Evolutionary conservation across 2,888 invertebrate species (phyloP), one percentile per base, ranked within the genome.

Genomic region (Creontiades dilutus): DNA sequence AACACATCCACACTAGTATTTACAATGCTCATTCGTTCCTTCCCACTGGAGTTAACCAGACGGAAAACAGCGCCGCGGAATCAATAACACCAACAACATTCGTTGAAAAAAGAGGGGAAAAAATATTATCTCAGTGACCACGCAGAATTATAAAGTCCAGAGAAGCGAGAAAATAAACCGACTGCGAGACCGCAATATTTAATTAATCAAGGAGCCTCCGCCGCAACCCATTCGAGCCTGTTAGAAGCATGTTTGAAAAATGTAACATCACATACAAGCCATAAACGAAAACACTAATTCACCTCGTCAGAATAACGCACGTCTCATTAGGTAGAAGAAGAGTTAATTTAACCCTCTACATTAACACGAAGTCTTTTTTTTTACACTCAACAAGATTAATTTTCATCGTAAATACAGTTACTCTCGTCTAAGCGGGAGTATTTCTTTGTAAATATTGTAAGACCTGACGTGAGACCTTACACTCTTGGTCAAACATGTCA

Each of bases 251-350:
- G 82, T 82, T 52, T 82, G 82, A 82, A 82, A 82, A 82, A 82
- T 82, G 82, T 23, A 82, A 82, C 82, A 82, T 82, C 82, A 13
- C 52, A 19, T 48, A 82, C 52, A 52, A 68, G 68, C 68, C 19
- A 23, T 68, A 68, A 68, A 68, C 68, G 68, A 68, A 68, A 68
- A 68, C 68, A 19, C 23, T 68, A 68, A 82, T 52, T 52, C 82
- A 82, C 47, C 52, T 52, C 46, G 28, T 80, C 52, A 23, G 23
- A 23, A 68, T 82, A 82, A 82, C 82, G 82, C 14, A 52, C 48
- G 82, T 82, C 82, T 82, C 82, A 82, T 82, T 82, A 82, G 82
- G 52, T 52, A 19, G 82, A 48, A 47, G 82, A 23, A 82, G 82
- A 82, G 82, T 82, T 82, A 82, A 82, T 82, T 82, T 82, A 52